Conservation (phyloP, 2,888 invertebrate genomes). For the Gibbula magus region DNA sequence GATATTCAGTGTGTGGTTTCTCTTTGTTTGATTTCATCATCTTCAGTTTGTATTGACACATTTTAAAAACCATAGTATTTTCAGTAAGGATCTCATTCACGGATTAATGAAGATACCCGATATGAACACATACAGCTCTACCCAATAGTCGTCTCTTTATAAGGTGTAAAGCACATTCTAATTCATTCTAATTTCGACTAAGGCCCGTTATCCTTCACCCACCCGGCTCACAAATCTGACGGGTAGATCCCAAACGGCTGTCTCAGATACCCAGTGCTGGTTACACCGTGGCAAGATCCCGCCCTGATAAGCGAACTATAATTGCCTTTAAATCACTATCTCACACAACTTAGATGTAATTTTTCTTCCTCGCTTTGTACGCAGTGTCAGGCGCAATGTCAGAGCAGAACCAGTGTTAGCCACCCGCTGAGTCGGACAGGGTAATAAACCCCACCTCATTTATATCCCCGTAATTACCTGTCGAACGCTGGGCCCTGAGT, state of each 20-base stretch:
- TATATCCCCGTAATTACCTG: slow-evolving; percentile 14
- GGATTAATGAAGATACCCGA: no score
- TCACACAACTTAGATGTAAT: slow-evolving; percentile 3
- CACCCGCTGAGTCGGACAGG: background rate
- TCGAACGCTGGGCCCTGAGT: background rate
- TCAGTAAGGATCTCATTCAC: no score
- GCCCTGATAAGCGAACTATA: slow-evolving; percentile 11
- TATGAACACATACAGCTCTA: no score
- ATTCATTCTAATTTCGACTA: no score
- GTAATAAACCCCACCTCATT: background rate
- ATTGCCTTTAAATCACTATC: slow-evolving; percentile 23
- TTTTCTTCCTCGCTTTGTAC: background rate
- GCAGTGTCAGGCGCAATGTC: background rate
- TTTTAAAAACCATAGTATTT: no score
- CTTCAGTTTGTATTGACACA: no score
- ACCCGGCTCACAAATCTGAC: no score
- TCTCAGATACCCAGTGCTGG: background rate
- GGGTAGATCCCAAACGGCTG: background rate
- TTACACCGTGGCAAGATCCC: slow-evolving; percentile 5
- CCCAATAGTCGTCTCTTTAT: no score
- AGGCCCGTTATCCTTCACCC: no score
- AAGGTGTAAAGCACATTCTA: no score
- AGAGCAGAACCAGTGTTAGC: background rate
- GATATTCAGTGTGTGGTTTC: no score
- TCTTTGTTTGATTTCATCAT: no score